phyloP scores from a whole-genome alignment of 2,888 invertebrate species.

The Eulithis testata region DNA sequence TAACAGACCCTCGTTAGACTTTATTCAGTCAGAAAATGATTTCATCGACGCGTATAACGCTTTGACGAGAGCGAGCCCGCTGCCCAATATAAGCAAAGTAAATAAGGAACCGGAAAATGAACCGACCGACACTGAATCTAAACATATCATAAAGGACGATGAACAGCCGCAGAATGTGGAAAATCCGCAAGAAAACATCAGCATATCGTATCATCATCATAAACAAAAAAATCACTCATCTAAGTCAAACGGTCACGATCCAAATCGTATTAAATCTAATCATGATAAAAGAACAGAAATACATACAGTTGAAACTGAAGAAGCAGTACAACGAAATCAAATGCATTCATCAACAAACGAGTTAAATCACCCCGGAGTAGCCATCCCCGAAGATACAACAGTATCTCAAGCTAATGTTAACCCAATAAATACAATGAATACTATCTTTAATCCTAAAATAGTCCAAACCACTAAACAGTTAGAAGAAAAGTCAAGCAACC shows the following conservation, averaged over 20 bases:
- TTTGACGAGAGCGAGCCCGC: constrained; percentile 70
- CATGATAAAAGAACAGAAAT: constrained; percentile 4
- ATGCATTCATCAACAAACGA: constrained; percentile 10
- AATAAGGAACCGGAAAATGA: constrained; percentile 14
- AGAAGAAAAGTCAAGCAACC: constrained; percentile 67
- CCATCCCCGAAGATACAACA: neutral
- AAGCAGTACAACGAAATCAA: constrained; percentile 12
- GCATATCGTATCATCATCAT: constrained; percentile 21
- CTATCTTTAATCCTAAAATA: constrained; percentile 3
- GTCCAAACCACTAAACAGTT: constrained; percentile 15
- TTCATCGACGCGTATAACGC: constrained; percentile 80
- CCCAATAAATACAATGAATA: constrained; percentile 2
- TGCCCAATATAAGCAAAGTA: constrained; percentile 62
- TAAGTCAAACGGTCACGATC: constrained; percentile 2
- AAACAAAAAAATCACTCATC: constrained; percentile 23
- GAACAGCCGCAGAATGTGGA: constrained; percentile 13
- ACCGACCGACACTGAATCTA: constrained; percentile 13
- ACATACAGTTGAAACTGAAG: constrained; percentile 7
- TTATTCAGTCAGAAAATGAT: constrained; percentile 76
- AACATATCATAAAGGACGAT: constrained; percentile 25
- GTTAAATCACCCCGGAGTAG: constrained; percentile 1
- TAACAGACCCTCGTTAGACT: constrained; percentile 55
- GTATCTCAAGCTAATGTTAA: constrained; percentile 4
- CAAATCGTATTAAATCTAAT: constrained; percentile 5
- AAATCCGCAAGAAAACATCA: constrained; percentile 15